Conservation (phyloP, 2,797 vertebrate species). For the Mormyrus hasselquistii region DNA sequence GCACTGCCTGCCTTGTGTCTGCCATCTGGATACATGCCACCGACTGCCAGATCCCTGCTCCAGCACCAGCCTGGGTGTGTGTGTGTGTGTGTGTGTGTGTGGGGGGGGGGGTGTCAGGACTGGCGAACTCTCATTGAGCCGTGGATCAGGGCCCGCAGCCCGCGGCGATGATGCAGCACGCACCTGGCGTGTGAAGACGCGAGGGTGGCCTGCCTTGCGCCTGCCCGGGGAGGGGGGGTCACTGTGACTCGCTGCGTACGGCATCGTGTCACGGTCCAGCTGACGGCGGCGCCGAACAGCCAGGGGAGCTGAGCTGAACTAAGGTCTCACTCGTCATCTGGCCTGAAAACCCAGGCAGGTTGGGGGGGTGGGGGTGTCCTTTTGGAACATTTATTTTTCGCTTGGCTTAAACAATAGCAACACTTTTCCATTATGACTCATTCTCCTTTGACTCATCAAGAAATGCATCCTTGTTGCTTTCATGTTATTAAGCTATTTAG, state of each 20-base stretch:
- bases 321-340: neutral
- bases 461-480: neutral
- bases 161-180: neutral
- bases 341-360: neutral
- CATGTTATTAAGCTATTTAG: neutral
- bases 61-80: constrained; percentile 55
- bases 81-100: neutral
- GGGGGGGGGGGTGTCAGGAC: neutral
- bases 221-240: neutral
- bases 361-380: neutral
- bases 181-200: neutral
- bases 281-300: neutral
- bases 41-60: constrained; percentile 60
- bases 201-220: neutral
- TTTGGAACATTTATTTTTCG: neutral
- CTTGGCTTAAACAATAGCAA: neutral
- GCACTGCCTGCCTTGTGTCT: constrained; percentile 68
- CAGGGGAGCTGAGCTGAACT: neutral
- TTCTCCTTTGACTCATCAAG: neutral
- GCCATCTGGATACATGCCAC: constrained; percentile 74
- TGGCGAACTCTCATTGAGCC: neutral
- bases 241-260: too few relatives aligned
- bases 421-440: neutral
- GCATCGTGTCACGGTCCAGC: neutral
- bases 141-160: neutral